These are phyloP conservation scores for Lasioglossum vierecki DNA, from an alignment of 2,888 invertebrate species.

Conservation along the genomic window DNA sequence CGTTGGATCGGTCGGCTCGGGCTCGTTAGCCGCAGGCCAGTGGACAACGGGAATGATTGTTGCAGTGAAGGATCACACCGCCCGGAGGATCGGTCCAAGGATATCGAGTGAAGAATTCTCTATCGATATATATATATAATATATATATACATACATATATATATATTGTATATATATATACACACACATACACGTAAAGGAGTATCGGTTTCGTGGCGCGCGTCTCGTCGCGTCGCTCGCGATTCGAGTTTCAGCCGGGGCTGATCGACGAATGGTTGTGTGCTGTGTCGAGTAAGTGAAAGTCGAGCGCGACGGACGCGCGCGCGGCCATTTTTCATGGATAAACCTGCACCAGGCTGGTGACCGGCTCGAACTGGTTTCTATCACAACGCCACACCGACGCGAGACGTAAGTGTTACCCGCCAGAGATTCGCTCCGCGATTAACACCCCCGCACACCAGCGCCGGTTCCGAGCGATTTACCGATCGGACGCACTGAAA, in stretches of 20 bases:
- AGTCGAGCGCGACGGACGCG: conserved; percentile 63
- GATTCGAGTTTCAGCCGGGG: conserved; percentile 50
- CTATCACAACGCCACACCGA: conserved; percentile 52
- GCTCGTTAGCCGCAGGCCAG: conserved; percentile 4
- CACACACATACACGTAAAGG: not conserved
- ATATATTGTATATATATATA: not conserved
- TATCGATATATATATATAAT: not conserved
- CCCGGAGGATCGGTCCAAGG: conserved; percentile 14
- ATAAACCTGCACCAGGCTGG: conserved; percentile 67
- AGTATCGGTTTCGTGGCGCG: conserved; percentile 39
- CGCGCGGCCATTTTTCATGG: conserved; percentile 61
- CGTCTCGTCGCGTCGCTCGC: conserved; percentile 46
- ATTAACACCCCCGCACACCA: conserved; percentile 47
- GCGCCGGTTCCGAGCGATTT: conserved; percentile 38
- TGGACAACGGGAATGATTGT: conserved; percentile 55
- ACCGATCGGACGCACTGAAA: conserved; percentile 33
- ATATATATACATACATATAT: not conserved
- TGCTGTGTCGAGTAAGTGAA: conserved; percentile 77
- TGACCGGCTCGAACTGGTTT: conserved; percentile 68
- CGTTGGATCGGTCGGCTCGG: conserved; percentile 34
- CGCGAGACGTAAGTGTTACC: conserved; percentile 63
- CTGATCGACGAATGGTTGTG: conserved; percentile 60
- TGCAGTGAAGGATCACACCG: conserved; percentile 48
- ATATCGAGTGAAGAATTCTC: not conserved
- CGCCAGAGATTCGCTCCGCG: conserved; percentile 36